These are phyloP conservation scores for Aphelinus atriplicis DNA, from an alignment of 1,140 invertebrate genomes.

Conservation along the genomic window DNA sequence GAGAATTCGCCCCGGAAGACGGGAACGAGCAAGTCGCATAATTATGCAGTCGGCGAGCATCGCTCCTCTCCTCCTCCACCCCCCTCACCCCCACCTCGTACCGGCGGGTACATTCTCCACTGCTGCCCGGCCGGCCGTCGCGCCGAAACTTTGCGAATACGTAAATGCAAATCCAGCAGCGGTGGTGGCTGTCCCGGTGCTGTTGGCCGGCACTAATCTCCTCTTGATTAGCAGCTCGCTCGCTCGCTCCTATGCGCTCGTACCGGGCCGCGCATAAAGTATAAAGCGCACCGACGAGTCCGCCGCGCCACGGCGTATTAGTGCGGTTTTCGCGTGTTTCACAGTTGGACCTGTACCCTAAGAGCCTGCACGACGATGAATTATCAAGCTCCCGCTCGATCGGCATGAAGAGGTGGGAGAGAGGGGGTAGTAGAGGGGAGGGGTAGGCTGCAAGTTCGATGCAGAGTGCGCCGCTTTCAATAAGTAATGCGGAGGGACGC, in stretches of 20 bases:
- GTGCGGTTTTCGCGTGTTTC: no score
- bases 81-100: background rate
- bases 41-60: constrained; percentile 15
- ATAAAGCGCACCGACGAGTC: no score
- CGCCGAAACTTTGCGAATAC: constrained; percentile 8
- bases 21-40: background rate
- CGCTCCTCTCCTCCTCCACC: background rate
- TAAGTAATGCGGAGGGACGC: no score
- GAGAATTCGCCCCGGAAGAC: background rate
- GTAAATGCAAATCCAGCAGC: constrained; percentile 15
- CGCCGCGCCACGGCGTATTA: no score
- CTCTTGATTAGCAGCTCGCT: constrained; percentile 16
- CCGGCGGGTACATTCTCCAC: background rate
- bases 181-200: background rate
- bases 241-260: background rate
- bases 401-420: no score
- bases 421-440: no score
- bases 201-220: constrained; percentile 14
- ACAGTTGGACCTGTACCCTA: no score
- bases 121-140: background rate
- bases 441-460: no score
- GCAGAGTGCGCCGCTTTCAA: no score
- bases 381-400: no score
- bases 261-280: no score
- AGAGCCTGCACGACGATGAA: no score